Evolutionary conservation across 2,888 invertebrate species (phyloP).

Genomic region (Limenitis camilla): DNA sequence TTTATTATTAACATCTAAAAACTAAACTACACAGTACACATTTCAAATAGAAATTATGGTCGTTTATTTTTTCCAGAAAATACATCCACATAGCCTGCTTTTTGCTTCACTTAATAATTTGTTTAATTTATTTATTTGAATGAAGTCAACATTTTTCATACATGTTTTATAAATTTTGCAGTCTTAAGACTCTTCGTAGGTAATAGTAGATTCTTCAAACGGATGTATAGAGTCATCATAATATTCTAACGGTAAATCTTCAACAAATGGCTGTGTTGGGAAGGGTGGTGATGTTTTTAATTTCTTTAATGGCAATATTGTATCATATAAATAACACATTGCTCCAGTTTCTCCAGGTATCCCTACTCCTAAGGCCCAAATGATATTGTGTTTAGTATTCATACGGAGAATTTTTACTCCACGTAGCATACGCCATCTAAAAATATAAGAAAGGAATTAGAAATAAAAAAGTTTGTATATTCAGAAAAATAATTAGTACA

Average conservation of each 20-base stretch:
- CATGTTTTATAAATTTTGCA: no score
- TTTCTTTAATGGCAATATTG: constrained; percentile 78
- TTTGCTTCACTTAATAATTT: no score
- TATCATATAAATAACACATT: constrained; percentile 88
- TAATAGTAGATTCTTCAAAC: constrained; percentile 82
- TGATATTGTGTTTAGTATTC: constrained; percentile 94
- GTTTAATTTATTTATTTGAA: no score
- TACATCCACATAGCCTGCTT: no score
- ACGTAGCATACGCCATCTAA: constrained; percentile 73
- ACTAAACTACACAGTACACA: no score
- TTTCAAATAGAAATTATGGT: no score
- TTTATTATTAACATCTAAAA: neutral
- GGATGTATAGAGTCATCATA: constrained; percentile 84
- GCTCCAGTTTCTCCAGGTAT: constrained; percentile 89
- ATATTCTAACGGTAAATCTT: constrained; percentile 80
- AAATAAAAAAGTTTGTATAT: neutral
- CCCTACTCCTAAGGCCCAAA: constrained; percentile 88
- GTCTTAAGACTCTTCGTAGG: constrained; percentile 69
- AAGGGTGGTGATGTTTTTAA: constrained; percentile 79
- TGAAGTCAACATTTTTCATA: no score
- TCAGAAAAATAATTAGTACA: neutral
- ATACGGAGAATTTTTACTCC: constrained; percentile 90
- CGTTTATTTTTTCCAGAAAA: no score
- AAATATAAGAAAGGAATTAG: constrained; percentile 22
- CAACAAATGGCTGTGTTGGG: constrained; percentile 83